Evolutionary conservation across 53 echinoderm and acorn worm genomes (phyloP), one percentile per base, ranked within the genome.

Genomic region (Zoroaster sp.): DNA sequence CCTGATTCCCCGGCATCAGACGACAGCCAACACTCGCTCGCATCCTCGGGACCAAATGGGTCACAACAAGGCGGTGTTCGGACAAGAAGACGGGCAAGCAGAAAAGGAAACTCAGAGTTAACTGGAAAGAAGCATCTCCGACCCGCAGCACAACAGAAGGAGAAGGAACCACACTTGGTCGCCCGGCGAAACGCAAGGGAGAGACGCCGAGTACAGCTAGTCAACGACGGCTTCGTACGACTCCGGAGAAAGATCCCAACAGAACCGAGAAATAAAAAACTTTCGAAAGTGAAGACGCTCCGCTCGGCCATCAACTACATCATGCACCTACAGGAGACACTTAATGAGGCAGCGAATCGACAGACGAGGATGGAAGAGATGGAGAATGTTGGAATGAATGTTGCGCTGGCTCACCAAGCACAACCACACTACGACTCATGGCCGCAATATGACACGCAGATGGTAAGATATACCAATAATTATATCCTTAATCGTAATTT

Each of bases 251-350:
- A 98, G 75, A 95, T 98, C 63, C 98, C 98, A 13, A 98, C 98
- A 3, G 98, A 98, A 34, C 98, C 98, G 1, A 45, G 95, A 31
- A 98, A 98, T 74, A 98, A 98, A 91, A 98, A 98, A 90, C 91
- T 98, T 13, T 97, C 97, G 5, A 97, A 97, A 59, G 97, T 97
- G 14, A 97, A 97, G 81, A 97, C 97, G 20, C 96, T 99, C 9
- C 93, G 93, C 32, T 96, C 96, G 45, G 99, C 99, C 66, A 99
- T 99, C 46, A 99, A 99, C 70, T 99, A 99, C 72, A 98, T 98
- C 36, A 51, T 98, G 68, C 98, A 98, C 80, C 80, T 98, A 3
- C 95, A 98, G 38, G 93, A 98, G 77, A 94, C 92, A 23, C 73
- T 98, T 10, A 92, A 94, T 11, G 94, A 98, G 32, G 95, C 92